Evolutionary conservation across 2,888 invertebrate species (phyloP), one percentile per base, ranked within the genome.

Genomic region (Leucophenga montana): DNA sequence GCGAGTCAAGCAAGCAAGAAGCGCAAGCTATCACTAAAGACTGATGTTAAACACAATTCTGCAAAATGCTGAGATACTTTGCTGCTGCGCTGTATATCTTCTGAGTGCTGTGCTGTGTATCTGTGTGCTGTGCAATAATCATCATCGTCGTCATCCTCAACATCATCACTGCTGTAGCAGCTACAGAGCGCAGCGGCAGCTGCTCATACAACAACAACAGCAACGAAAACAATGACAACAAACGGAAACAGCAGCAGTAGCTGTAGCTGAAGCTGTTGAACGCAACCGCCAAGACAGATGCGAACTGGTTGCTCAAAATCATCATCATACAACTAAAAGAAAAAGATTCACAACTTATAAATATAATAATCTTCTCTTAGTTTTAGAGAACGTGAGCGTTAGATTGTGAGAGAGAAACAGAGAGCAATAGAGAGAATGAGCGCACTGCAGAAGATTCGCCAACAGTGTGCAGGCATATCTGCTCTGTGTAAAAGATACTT

Each of bases 11-110:
- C 86, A 82, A 86, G 80, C 85, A 86, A 85, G 86, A 82, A 83
- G 84, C 82, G 83, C 86, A 85, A 86, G 84, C 85, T 86, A 85
- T 85, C 85, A 86, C 85, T 85, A 86, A 86, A 86, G 86, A 85
- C 87, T 86, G 86, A 86, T 85, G 85, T 85, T 85, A 85, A 85
- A 79, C 83, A 78, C 83, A 78, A 84, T 84, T 86, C 86, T 86
- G 87, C 86, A 86, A 86, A 86, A 82, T 80, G 82, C 82, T 83
- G 78, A 76, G 76, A 73, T 75, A 74, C 75, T 74, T 65, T 72
- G 69, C 69, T 72, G 74, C 39, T 39, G 39, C 39, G 39, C 39
- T 39, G 9, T 39, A 1, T 3, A 5, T 3, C 9, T 5, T 39
- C 39, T 39, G 39, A 5, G 39, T 5, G 39, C 39, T 39, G 39